Base-by-base conservation (phyloP, 2,888 invertebrate species). In the Caenorhabditis wallacei region DNA sequence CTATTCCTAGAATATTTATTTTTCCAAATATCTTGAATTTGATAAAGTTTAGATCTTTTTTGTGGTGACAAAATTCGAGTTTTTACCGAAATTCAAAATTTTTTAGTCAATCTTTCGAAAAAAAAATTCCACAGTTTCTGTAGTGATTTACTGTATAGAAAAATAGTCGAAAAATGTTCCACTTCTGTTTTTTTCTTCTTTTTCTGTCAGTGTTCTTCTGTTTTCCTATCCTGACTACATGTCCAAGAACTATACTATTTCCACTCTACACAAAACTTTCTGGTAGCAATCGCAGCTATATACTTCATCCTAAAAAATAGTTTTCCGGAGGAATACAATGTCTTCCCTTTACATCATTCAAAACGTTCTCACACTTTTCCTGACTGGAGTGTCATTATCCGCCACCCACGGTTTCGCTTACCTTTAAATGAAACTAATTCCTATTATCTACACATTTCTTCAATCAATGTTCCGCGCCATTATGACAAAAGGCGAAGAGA, bases 351-450 rank as follows among this genome's bases (percentile, higher is more conserved):
- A 24, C 54, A 26, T 56, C 54, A 24, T 37, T 69, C 35, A 35
- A 35, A 40, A 40, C 16, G 40, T 40, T 40, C 40, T 40, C 40
- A 40, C 40, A 40, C 40, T 53, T 26, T 26, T 24, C 37, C 46
- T 26, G 22, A 20, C 66, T 30, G 66, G 48, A 64, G 72, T 61
- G 53, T 74, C 72, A 74, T 74, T 64, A 51, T 51, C 64, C 54
- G 35, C 75, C 75, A 66, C 75, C 75, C 75, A 75, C 75, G 74
- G 56, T 40, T 64, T 53, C 18, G 53, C 35, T 51, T 13, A 53
- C 63, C 54, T 74, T 63, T 43, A 63, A 74, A 75, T 75, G 75
- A 75, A 75, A 66, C 59, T 75, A 66, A 75, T 75, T 75, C 75
- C 75, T 48, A 66, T 75, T 75, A 75, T 75, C 75, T 75, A 66